A percentile compares a stretch with the other conserved stretches of the same genome.
Evolutionary conservation across 37 sponge, comb jelly and placozoan species (phyloP).

Genomic region (Aphrocallistes beatrix): DNA sequence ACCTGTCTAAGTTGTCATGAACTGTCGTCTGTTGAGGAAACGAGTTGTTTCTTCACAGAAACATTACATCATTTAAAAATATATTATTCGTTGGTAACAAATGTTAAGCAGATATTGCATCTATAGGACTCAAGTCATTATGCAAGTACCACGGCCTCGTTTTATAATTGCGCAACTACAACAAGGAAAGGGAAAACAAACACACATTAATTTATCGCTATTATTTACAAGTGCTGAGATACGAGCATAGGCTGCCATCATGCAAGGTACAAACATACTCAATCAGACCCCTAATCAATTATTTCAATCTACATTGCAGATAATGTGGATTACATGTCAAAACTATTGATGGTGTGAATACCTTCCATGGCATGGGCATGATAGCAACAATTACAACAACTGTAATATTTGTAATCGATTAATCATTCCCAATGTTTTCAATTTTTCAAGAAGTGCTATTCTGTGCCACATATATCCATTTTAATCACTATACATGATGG

Average conservation of each 20-base stretch:
- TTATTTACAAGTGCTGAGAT: not conserved
- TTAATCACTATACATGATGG: not conserved
- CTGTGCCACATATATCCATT: not conserved
- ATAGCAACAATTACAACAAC: not conserved
- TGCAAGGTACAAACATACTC: not conserved
- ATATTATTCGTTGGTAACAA: not conserved
- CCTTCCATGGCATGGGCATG: slow-evolving; percentile 20
- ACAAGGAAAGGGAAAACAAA: not conserved
- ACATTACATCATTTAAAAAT: not conserved
- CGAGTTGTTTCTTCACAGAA: not conserved
- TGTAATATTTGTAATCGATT: too few relatives aligned
- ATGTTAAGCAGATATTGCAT: not conserved
- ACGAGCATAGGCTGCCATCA: not conserved
- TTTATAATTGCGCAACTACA: not conserved
- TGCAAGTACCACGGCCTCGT: not conserved
- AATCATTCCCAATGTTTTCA: too few relatives aligned
- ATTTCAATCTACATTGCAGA: not conserved
- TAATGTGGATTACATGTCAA: not conserved
- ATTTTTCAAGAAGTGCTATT: too few relatives aligned
- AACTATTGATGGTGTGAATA: not conserved
- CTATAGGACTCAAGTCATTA: slow-evolving; percentile 18
- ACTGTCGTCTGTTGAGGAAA: too few relatives aligned
- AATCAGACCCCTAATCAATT: not conserved
- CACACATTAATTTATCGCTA: slow-evolving; percentile 11
- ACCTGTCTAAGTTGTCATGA: too few relatives aligned